Evolutionary conservation across 2,113 vertebrate species (phyloP).

Genomic region (Otolemur garnettii): DNA sequence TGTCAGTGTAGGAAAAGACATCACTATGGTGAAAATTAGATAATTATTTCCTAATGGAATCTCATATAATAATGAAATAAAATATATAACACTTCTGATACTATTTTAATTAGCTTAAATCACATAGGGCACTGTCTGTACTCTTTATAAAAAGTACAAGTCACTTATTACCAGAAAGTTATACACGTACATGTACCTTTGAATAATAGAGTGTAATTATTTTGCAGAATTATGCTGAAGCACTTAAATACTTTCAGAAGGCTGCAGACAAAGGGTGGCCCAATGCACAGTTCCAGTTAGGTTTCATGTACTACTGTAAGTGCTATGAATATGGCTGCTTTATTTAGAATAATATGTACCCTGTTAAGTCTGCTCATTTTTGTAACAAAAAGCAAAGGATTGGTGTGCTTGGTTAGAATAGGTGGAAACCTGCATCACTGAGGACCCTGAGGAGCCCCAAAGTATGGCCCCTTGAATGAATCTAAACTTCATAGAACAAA

Average conservation of each 20-base stretch:
- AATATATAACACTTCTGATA: constrained; percentile 43
- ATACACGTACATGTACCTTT: constrained; percentile 50
- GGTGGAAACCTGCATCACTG: too few relatives aligned
- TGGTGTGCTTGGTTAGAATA: background rate
- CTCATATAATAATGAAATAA: constrained; percentile 57
- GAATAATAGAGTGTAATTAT: constrained; percentile 78
- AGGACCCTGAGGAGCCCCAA: too few relatives aligned
- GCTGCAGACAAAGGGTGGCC: constrained; percentile 86
- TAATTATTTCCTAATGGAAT: constrained; percentile 50
- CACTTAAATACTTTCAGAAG: constrained; percentile 86
- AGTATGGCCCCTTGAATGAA: too few relatives aligned
- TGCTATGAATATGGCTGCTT: constrained; percentile 40
- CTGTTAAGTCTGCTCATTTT: constrained; percentile 37
- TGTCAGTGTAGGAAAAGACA: constrained; percentile 40
- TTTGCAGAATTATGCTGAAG: constrained; percentile 86
- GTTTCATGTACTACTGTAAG: constrained; percentile 87
- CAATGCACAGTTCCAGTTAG: constrained; percentile 86
- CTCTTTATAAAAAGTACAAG: background rate
- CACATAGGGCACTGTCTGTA: constrained; percentile 13
- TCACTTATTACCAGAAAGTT: constrained; percentile 74
- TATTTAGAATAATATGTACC: constrained; percentile 4
- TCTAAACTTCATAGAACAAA: too few relatives aligned
- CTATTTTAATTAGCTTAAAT: constrained; percentile 71
- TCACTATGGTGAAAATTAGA: constrained; percentile 56
- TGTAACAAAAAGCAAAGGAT: constrained; percentile 44